These are phyloP conservation scores for Chrysina gloriosa DNA, from an alignment of 2,888 invertebrate species.

Conservation along the genomic window DNA sequence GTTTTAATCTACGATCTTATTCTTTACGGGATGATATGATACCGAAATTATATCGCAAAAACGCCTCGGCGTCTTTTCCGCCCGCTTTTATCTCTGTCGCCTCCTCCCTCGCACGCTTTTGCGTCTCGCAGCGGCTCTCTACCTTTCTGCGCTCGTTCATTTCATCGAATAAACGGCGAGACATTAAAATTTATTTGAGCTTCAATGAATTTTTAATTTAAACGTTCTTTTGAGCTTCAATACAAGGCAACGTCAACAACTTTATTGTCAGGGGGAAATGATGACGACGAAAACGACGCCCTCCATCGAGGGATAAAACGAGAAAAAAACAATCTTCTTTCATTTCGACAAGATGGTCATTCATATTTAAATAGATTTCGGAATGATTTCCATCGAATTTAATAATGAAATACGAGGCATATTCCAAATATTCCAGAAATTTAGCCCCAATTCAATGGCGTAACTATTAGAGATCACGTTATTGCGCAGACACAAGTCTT, in stretches of 20 bases:
- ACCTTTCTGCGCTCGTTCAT: background rate
- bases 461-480: too few species aligned
- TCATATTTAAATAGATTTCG: too few species aligned
- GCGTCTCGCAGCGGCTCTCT: background rate
- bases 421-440: too few species aligned
- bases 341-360: too few species aligned
- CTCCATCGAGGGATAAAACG: too few species aligned
- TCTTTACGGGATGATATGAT: constrained; percentile 41
- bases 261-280: constrained; percentile 2
- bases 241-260: constrained; percentile 19
- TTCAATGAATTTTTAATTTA: constrained; percentile 32
- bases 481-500: too few species aligned
- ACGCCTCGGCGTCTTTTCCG: constrained; percentile 1
- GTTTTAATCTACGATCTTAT: constrained; percentile 42
- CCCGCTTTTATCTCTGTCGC: background rate
- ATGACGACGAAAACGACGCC: too few species aligned
- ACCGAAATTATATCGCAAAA: constrained; percentile 40
- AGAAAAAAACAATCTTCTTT: too few species aligned
- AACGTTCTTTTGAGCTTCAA: constrained; percentile 18
- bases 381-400: too few species aligned
- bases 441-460: too few species aligned
- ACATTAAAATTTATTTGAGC: constrained; percentile 38
- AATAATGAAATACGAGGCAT: too few species aligned
- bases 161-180: constrained; percentile 10
- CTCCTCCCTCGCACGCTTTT: background rate